Base-by-base conservation (phyloP, 37 sponge, comb jelly and placozoan genomes). In the Beroe forskalii region DNA sequence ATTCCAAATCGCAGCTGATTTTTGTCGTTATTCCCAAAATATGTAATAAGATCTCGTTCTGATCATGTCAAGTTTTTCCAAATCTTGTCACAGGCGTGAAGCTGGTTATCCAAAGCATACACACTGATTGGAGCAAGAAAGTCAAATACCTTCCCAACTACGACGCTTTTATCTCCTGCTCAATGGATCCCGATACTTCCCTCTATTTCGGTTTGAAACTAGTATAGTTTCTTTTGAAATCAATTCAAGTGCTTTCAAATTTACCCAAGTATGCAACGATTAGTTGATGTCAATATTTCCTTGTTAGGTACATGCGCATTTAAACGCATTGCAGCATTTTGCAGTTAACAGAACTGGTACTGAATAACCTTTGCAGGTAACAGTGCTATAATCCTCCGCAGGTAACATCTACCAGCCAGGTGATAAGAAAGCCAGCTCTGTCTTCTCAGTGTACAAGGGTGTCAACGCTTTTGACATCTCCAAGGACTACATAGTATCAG, bases 391-490 rank as follows among this genome's bases (percentile, higher is more conserved):
- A 22, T 64, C 25, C 8, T 38, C 40, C 23, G 6, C 86, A 80
- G 86, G 86, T 41, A 80, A 44, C 55, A 44, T 80, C n/a, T 33
- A 80, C 4, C 86, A 80, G 37, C n/a, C 40, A 23, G 86, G 86
- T 33, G 86, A 80, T 20, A 80, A 41, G 30, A 80, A 80, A 25
- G 55, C 55, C 0, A 92, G 91, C 27, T 41, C 76, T 25, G 64
- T 90, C 20, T 92, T 97, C 69, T 67, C 92, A 38, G 93, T 95
- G 17, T 76, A 91, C 62, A 97, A 97, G 43, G 97, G 97, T 1
- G 89, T 97, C 28, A 92, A 63, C 83, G 90, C 95, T 0, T 97
- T 97, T 90, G 97, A 97, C 89, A 95, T 91, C 67, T 94, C 94
- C 40, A 91, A 91, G 36, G 93, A 92, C 75, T 35, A 41, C 75